Conservation (phyloP, 2,888 invertebrate genomes). For the Drosophila setosimentum region DNA sequence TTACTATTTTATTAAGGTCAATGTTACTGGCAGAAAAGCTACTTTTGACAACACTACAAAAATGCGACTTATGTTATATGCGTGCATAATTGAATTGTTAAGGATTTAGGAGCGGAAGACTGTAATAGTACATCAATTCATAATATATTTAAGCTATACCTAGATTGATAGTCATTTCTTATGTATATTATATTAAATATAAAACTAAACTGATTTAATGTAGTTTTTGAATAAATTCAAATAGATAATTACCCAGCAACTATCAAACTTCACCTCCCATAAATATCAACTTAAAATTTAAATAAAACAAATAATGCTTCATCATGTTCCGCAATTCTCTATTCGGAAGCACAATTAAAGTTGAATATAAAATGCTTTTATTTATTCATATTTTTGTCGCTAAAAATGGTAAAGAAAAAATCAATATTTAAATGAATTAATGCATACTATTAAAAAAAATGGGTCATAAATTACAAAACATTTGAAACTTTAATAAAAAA, state of each 20-base stretch:
- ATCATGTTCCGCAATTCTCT: constrained; percentile 45
- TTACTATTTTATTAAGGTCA: constrained; percentile 78
- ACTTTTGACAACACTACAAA: constrained; percentile 13
- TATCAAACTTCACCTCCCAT: background rate
- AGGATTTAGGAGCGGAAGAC: background rate
- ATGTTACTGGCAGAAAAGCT: constrained; percentile 67
- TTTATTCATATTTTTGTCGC: constrained; percentile 35
- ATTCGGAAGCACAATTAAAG: constrained; percentile 50
- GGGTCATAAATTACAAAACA: constrained; percentile 36
- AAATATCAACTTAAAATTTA: constrained; percentile 20
- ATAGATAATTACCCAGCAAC: constrained; percentile 4
- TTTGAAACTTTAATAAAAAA: constrained; percentile 22
- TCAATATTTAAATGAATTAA: constrained; percentile 16
- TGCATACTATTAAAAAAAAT: constrained; percentile 21
- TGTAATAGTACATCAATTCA: background rate
- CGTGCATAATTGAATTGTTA: constrained; percentile 11
- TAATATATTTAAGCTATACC: background rate
- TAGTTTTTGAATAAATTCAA: constrained; percentile 28
- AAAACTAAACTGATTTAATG: background rate
- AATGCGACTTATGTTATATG: constrained; percentile 20
- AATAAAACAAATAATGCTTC: constrained; percentile 5
- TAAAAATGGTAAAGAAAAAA: constrained; percentile 13
- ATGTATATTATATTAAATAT: background rate
- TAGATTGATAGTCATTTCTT: background rate
- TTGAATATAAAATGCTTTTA: constrained; percentile 44